Percentiles rank a stretch among this genome's conserved stretches.
phyloP scores from a whole-genome alignment of 2,797 vertebrate genomes.

The Crypturellus tataupa region DNA sequence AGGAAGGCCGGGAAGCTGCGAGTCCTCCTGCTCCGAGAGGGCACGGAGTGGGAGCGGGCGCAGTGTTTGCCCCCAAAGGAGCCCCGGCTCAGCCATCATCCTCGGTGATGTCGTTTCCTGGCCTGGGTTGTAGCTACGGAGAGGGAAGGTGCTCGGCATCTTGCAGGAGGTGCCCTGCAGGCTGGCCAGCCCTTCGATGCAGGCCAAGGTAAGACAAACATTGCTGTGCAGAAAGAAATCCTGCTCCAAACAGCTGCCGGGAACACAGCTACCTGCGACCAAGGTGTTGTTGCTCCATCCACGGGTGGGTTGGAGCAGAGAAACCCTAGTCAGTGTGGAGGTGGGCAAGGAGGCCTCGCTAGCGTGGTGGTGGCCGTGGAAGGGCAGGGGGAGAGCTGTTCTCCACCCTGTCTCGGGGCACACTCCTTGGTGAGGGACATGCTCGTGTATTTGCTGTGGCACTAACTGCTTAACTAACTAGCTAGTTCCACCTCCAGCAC shows the following conservation, averaged over 20 bases:
- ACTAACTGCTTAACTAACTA: not conserved
- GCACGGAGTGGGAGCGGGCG: not conserved
- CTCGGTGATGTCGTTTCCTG: not conserved
- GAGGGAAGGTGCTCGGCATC: not conserved
- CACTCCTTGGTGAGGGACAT: not conserved
- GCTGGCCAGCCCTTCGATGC: not conserved
- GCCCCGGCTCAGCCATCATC: not conserved
- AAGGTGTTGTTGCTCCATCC: fast-evolving
- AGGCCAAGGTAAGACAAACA: fast-evolving
- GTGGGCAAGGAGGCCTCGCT: not conserved
- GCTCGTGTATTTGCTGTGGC: not conserved
- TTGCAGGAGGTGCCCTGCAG: not conserved
- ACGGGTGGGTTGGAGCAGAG: not conserved
- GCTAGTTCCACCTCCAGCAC: not conserved
- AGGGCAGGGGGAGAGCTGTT: not conserved
- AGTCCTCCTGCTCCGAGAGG: not conserved
- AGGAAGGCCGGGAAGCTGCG: not conserved
- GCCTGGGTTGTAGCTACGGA: not conserved
- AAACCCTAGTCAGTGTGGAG: not conserved
- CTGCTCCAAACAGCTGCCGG: fast-evolving
- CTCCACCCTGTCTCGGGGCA: not conserved
- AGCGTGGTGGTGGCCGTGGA: not conserved
- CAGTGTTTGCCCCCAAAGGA: not conserved
- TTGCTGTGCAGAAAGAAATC: fast-evolving
- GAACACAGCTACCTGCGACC: fast-evolving